Conservation (phyloP, 2,113 vertebrate genomes). For the Panthera tigris region DNA sequence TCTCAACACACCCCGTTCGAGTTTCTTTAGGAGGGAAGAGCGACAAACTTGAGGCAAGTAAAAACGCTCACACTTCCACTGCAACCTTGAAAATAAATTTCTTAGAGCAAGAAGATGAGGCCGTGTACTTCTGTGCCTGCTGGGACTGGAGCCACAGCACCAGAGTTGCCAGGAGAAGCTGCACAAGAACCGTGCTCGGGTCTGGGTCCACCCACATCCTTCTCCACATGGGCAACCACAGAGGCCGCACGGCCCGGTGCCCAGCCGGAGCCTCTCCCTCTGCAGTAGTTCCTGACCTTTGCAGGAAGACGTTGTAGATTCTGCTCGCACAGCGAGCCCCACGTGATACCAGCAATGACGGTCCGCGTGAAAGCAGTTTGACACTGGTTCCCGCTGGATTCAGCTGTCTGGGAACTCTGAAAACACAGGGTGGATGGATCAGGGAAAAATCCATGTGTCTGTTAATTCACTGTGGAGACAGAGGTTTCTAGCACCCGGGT, state of each 20-base stretch:
- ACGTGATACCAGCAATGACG: neutral
- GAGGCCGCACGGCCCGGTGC: no score
- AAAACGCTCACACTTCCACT: neutral
- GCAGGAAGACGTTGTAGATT: neutral
- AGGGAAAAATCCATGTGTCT: neutral
- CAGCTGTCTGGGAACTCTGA: neutral
- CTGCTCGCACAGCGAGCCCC: fast-evolving
- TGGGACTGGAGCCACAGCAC: neutral
- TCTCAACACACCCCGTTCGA: neutral
- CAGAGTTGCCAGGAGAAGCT: neutral
- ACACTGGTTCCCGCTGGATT: neutral
- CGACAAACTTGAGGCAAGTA: slow-evolving; percentile 8
- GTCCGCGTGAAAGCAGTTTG: neutral
- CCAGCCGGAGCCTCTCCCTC: neutral
- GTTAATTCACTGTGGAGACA: neutral
- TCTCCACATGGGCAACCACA: neutral
- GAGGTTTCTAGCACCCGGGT: neutral
- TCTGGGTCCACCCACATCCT: slow-evolving; percentile 23
- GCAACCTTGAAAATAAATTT: slow-evolving; percentile 27
- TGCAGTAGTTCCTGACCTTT: neutral
- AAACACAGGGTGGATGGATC: neutral
- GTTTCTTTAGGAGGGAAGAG: neutral
- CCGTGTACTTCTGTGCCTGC: slow-evolving; percentile 5
- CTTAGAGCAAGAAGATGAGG: slow-evolving; percentile 50
- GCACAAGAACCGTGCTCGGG: neutral